Evolutionary conservation across 2,888 invertebrate species (phyloP), one percentile per base, ranked within the genome.

Genomic region (Pammene fasciana): DNA sequence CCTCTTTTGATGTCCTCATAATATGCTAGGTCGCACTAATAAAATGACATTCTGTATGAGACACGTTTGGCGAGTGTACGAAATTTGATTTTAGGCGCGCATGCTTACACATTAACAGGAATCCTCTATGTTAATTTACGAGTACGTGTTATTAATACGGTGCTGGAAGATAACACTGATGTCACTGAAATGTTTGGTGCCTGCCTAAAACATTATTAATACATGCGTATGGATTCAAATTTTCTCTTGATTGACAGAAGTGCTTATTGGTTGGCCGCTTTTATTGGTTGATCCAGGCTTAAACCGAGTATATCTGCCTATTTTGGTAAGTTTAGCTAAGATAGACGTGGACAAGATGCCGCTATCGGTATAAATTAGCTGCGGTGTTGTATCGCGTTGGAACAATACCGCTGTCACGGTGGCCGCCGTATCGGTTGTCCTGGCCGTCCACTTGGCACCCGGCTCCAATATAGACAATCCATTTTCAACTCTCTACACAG

Each of bases 311-410:
- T 65, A 60, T 55, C 59, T 65, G 52, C 55, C 54, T 54, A 55
- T 45, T 65, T 73, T 52, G 74, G 75, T 76, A 74, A 78, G 79
- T 74, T 72, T 70, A 67, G 68, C 66, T 65, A 66, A 76, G 77
- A 82, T 79, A 78, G 82, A 80, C 82, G 78, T 79, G 75, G 80
- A 86, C 87, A 86, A 86, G 86, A 86, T 81, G 82, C 82, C 78
- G 78, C 84, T 80, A 88, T 88, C 87, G 82, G 84, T 88, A 89
- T 90, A 91, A 91, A 91, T 90, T 90, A 89, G 87, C 83, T 75
- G 78, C 77, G 83, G 82, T 82, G 86, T 86, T 83, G 86, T 85
- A 84, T 82, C 82, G 84, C 78, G 75, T 74, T 80, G 79, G 82
- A 86, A 90, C 90, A 89, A 90, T 90, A 86, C 87, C 81, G 84